Evolutionary conservation across 2,797 vertebrate species (phyloP), one percentile per base, ranked within the genome.

Genomic region (Pseudopleuronectes americanus): DNA sequence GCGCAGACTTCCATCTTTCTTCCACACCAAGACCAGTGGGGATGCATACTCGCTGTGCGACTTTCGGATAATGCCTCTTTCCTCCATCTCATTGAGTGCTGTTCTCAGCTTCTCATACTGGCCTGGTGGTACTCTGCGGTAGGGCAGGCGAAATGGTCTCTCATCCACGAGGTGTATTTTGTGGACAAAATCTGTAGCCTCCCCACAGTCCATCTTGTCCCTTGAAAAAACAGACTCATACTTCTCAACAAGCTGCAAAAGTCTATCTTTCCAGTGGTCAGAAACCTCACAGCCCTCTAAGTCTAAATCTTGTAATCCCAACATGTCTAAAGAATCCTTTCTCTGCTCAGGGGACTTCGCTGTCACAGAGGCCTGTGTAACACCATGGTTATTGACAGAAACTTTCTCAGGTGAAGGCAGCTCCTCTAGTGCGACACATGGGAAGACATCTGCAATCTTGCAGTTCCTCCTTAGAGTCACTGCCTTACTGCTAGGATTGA

Each of bases 41-140:
- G 51, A 53, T 3, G 51, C 51, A 53, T 53, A 53, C 6, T 53
- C 22, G 10, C 22, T 26, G 13, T 14, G 1, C 1, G 23, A 53
- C 26, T 55, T 55, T 8, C 53, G 16, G 53, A 31, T 55, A 1
- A 55, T 55, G 21, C 17, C 26, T 33, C n/a, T 55, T 16, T 31
- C 1, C 53, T 55, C 53, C 26, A 31, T 33, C 2, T 55, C 24
- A 10, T 16, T 8, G 5, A 55, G 26, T 14, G 24, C 17, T 17
- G 26, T 10, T n/a, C 53, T 38, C 8, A 64, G 26, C 5, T 71
- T 64, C 19, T 72, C 59, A 4, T 68, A 68, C 0, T 74, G 64
- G 1, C 17, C 53, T 13, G 64, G 53, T 2, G 72, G 64, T 2
- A 75, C 52, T 0, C 36, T 1, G 2, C 33, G 28, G 21, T 56